Evolutionary conservation across 2,797 vertebrate species (phyloP).

Genomic region (Ataeniobius toweri): DNA sequence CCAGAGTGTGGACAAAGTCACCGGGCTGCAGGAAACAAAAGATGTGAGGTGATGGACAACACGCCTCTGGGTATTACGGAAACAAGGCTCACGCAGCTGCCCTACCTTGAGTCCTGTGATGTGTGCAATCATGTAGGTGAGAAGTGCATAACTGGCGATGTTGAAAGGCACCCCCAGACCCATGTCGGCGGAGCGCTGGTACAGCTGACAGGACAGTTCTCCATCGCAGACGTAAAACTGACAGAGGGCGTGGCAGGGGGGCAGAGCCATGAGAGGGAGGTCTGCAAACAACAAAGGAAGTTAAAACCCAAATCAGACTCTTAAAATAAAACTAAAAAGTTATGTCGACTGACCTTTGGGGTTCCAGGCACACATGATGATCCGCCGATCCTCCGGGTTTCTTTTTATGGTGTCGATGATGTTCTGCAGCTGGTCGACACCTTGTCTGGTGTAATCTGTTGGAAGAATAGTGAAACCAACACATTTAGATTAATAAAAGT

Average conservation of each 20-base stretch:
- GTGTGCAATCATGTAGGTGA: slow-evolving; percentile 98
- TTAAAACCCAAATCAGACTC: neutral
- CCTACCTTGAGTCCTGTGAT: slow-evolving; percentile 91
- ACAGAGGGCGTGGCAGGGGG: slow-evolving; percentile 93
- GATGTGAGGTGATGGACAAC: neutral
- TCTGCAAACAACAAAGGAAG: slow-evolving; percentile 73
- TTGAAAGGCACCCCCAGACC: slow-evolving; percentile 98
- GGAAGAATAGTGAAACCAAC: neutral
- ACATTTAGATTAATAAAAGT: neutral
- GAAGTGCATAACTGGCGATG: slow-evolving; percentile 95
- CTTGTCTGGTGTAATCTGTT: slow-evolving; percentile 92
- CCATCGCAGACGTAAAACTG: slow-evolving; percentile 93
- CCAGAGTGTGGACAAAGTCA: slow-evolving; percentile 95
- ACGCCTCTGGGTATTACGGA: neutral
- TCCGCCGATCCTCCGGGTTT: slow-evolving; percentile 93
- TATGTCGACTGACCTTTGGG: slow-evolving; percentile 86
- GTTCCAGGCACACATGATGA: slow-evolving; percentile 98
- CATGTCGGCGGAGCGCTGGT: slow-evolving; percentile 97
- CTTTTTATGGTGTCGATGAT: slow-evolving; percentile 93
- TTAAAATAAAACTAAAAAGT: neutral
- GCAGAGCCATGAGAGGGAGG: slow-evolving; percentile 91
- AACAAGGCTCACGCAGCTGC: accelerated
- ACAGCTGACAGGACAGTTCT: slow-evolving; percentile 95
- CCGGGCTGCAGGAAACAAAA: slow-evolving; percentile 80
- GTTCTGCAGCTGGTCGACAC: slow-evolving; percentile 94